Evolutionary conservation across 2,888 invertebrate genomes (phyloP).

Genomic region (Frankliniella fusca): DNA sequence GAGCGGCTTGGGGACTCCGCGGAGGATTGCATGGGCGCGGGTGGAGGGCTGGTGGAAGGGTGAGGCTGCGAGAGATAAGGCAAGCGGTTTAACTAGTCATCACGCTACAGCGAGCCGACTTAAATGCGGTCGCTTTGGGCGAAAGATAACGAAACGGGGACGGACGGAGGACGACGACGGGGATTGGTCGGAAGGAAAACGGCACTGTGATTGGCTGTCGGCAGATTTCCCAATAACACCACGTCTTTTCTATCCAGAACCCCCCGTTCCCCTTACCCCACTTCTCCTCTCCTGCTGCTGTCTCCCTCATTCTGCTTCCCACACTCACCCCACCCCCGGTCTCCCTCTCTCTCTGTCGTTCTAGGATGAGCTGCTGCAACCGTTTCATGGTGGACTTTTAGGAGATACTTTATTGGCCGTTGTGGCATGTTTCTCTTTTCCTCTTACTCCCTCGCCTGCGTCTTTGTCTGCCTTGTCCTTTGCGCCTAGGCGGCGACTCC

Average conservation of each 20-base stretch:
- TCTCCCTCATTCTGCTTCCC: not conserved
- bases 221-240: constrained; percentile 10
- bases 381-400: too few species aligned
- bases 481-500: too few species aligned
- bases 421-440: too few species aligned
- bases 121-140: too few species aligned
- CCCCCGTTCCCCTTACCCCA: not conserved
- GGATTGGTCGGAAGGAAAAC: not conserved
- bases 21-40: not conserved
- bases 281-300: not conserved
- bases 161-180: not conserved
- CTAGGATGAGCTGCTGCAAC: not conserved
- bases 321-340: not conserved
- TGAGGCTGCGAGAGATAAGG: too few species aligned
- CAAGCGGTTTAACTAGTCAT: too few species aligned
- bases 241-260: not conserved
- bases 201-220: constrained; percentile 9
- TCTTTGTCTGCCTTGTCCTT: too few species aligned
- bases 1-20: not conserved
- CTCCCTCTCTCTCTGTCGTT: not conserved
- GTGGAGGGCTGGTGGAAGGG: not conserved
- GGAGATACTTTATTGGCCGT: too few species aligned
- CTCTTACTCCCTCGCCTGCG: too few species aligned
- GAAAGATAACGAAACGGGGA: not conserved
- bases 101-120: too few species aligned